Base-by-base conservation (phyloP, 2,888 invertebrate genomes). In the Leptopterna dolabrata region DNA sequence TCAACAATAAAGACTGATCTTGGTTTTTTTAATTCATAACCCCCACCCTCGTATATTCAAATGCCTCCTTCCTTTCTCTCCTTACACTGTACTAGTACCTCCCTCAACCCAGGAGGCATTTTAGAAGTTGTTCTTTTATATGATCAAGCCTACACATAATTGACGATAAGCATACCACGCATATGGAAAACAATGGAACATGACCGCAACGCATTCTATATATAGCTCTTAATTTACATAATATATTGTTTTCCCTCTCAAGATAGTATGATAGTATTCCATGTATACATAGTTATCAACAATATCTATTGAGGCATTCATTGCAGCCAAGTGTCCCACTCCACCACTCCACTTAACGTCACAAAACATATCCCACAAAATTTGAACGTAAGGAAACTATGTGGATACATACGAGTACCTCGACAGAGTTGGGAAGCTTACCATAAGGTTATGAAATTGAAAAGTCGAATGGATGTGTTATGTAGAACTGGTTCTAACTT, bases 21-120 rank as follows among this genome's bases (percentile, higher is more conserved):
- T 41, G 84, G 16, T 70, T 83, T 84, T 84, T 84, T 84, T 84
- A 70, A 84, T 84, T 84, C 84, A 84, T 84, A 71, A 71, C 36
- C 84, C 84, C 84, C 84, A 19, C 84, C 71, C 24, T 36, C 24
- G 19, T 84, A 24, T 84, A 84, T 84, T 84, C 84, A 84, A 84
- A 84, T 71, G 84, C 45, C 29, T n/a, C 63, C 36, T 1, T 30
- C 82, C 47, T 11, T 19, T 82, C 27, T 29, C 63, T 13, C 14
- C 19, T 13, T 71, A 84, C n/a, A 19, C 30, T 30, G 14, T 41
- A n/a, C 63, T 14, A 51, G n/a, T 9, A 80, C 51, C 47, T 80
- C 0, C 4, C n/a, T 51, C 51, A 51, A 51, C 51, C 4, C 45
- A 47, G 30, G 2, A 80, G 43, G 80, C 76, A 36, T 76, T 76